Conservation (phyloP, 2,113 vertebrate species). For the Tichodroma muraria region DNA sequence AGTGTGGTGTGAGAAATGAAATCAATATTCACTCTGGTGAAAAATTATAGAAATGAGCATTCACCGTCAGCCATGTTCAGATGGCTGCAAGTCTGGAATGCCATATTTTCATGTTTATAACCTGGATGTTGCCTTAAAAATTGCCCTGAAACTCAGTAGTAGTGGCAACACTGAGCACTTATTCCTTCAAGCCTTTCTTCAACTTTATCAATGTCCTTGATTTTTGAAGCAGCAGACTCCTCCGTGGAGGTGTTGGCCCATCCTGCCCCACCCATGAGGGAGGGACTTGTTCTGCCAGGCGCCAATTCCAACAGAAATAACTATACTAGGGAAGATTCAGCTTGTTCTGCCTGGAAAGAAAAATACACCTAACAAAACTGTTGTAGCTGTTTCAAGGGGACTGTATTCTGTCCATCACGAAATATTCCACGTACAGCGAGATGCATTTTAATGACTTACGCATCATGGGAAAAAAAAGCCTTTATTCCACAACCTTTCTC, state of each 20-base stretch:
- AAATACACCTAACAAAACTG: neutral
- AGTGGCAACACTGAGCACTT: neutral
- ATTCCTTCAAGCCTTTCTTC: neutral
- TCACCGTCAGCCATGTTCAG: neutral
- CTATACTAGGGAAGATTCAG: neutral
- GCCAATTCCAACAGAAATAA: neutral
- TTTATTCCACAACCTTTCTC: neutral
- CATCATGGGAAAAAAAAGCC: neutral
- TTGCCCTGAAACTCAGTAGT: neutral
- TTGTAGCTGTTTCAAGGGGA: neutral
- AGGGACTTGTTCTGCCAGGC: neutral
- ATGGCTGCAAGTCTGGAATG: neutral
- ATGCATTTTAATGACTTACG: neutral
- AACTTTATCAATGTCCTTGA: neutral
- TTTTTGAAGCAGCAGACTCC: neutral
- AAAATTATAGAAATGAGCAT: slow-evolving; percentile 16
- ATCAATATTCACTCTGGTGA: slow-evolving; percentile 21
- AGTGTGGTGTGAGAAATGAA: slow-evolving; percentile 16
- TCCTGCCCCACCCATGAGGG: neutral
- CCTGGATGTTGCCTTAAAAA: neutral
- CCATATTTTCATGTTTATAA: neutral
- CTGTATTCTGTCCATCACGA: neutral
- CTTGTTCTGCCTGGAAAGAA: neutral
- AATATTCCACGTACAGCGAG: neutral
- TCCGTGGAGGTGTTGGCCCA: neutral